phyloP scores from a whole-genome alignment of 2,888 invertebrate species.

The Resseliella maxima region DNA sequence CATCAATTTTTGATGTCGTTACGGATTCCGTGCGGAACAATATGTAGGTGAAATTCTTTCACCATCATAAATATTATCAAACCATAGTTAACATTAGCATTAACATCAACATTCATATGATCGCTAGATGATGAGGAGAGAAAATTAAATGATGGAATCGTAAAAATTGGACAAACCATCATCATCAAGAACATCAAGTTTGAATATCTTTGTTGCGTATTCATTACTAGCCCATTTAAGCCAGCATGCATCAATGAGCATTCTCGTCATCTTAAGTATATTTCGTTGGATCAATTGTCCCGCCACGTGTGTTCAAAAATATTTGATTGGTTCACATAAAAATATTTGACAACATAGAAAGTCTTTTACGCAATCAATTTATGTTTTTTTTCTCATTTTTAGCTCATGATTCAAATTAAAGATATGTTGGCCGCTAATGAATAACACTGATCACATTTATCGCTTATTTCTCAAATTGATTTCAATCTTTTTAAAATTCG shows the following conservation, averaged over 20 bases:
- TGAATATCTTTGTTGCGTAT: not conserved
- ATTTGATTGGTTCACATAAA: slow-evolving; percentile 11
- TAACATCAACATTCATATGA: not conserved
- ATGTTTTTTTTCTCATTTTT: not conserved
- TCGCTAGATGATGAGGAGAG: not conserved
- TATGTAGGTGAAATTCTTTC: slow-evolving; percentile 20
- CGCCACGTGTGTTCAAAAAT: not conserved
- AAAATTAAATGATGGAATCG: not conserved
- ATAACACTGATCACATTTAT: no score
- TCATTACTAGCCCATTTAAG: not conserved
- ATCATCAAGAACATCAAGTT: not conserved
- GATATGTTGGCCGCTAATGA: not conserved
- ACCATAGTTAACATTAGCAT: not conserved
- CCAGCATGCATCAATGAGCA: no score
- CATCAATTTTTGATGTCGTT: not conserved
- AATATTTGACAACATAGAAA: slow-evolving; percentile 25
- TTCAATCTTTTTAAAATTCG: no score
- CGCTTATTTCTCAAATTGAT: no score
- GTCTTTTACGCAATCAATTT: not conserved
- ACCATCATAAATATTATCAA: no score
- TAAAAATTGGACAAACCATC: not conserved
- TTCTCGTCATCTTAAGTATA: not conserved
- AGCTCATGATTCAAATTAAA: not conserved
- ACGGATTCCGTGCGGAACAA: not conserved
- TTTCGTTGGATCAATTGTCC: not conserved